Base-by-base conservation (phyloP, 2,113 vertebrate species). In the Cromileptes altivelis region DNA sequence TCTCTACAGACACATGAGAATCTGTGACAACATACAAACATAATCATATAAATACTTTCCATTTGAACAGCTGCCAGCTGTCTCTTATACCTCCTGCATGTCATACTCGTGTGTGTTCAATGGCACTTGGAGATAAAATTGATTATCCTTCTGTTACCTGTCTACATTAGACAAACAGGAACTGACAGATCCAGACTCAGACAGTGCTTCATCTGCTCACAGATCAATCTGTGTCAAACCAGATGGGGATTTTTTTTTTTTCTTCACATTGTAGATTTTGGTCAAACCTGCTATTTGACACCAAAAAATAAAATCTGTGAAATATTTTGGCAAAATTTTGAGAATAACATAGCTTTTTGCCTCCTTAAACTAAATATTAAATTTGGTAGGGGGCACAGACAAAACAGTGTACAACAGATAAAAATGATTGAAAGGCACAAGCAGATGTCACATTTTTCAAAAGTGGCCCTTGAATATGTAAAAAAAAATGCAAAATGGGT, bases 11-110 rank as follows among this genome's bases (percentile, higher is more conserved):
- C 6, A 9, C 45, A 42, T 27, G 9, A 19, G 23, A 25, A 21
- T 14, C 52, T 52, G 37, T 49, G 67, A 70, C 60, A n/a, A n/a
- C n/a, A n/a, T n/a, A n/a, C n/a, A 6, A 70, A 77, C 42, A n/a
- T 12, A 40, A 64, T 57, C 15, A 40, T 52, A 50, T 21, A 17
- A 79, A 74, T 42, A 40, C 3, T 8, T 74, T 74, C 7, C 33
- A 42, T 47, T 47, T 4, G 10, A 60, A 19, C 62, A 45, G 25
- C 68, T 42, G 9, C 52, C 30, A 58, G 52, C 33, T 37, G 33
- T 37, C 33, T 37, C 6, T 80, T 27, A 33, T 8, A 52, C 55
- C 49, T 61, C 52, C 25, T 74, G 25, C 37, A 30, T 45, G 50
- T 21, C 50, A 23, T 25, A 23, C 27, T 14, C 10, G 0, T 52